Evolutionary conservation across 1,140 invertebrate species (phyloP), one percentile per base, ranked within the genome.

Genomic region (Trissolcus basalis): DNA sequence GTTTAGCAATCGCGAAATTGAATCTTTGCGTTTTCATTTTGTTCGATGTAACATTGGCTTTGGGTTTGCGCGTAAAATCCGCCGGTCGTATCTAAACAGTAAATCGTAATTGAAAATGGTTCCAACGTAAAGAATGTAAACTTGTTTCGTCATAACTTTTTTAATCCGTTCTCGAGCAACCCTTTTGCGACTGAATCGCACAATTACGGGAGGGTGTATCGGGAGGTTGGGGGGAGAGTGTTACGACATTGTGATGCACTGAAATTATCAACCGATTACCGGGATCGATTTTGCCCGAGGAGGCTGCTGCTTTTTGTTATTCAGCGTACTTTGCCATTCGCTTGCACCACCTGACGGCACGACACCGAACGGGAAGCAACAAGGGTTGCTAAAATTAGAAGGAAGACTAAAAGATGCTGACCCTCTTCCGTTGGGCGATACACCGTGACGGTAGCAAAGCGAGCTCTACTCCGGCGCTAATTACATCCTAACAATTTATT

Each of bases 401-500:
- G 15, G 65, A 33, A 59, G 43, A 41, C 0, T 19, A 32, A 44
- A 58, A 63, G 51, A 48, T 35, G 43, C 33, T 16, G n/a, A 49
- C 39, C 47, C 16, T 55, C 32, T 39, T n/a, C n/a, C 33, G 53
- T 59, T 32, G 47, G 36, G 41, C 54, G 39, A 41, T 48, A 35
- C 53, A n/a, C 51, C 33, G 56, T 36, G 53, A 64, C 67, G 45
- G 19, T 55, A 47, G 41, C 55, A 60, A 64, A 67, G 60, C 45
- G 47, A 72, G 16, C 61, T 8, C 49, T 27, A 41, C 13, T 39
- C 43, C 51, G 27, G 64, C 49, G 72, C 67, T 77, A 71, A 77
- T 67, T 77, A 70, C 67, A 77, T 67, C 56, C 74, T 60, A 60
- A 77, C 67, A 63, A 77, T 71, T 63, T 71, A 70, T 68, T 77